A percentile compares a stretch with the other conserved stretches of the same genome.
These are phyloP conservation scores for Teleogryllus occipitalis DNA, from an alignment of 1,140 invertebrate species.

Conservation along the genomic window DNA sequence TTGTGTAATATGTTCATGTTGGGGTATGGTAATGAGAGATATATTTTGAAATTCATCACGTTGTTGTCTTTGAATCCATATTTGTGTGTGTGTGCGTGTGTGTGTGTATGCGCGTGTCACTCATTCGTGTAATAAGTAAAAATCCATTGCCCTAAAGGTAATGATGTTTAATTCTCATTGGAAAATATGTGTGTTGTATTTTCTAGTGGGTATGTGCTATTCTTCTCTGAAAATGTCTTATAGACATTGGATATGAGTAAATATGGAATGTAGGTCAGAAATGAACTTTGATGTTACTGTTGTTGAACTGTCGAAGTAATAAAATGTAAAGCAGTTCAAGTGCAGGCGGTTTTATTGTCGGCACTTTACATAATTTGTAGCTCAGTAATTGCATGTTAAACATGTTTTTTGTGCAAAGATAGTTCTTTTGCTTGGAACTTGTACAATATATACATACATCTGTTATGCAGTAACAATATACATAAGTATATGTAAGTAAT, in stretches of 20 bases:
- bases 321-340: slow-evolving; percentile 14
- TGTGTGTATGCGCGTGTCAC: neutral
- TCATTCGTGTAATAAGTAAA: neutral
- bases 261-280: no score
- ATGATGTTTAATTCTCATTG: neutral
- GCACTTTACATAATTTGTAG: slow-evolving; percentile 20
- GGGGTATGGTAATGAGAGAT: neutral
- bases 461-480: slow-evolving; percentile 25
- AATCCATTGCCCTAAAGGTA: neutral
- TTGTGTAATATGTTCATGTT: neutral
- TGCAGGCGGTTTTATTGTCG: slow-evolving; percentile 16
- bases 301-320: neutral
- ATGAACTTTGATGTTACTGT: neutral
- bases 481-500: slow-evolving; percentile 22
- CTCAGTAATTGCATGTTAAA: slow-evolving; percentile 30
- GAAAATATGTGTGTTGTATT: slow-evolving; percentile 1
- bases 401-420: slow-evolving; percentile 29
- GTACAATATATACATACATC: slow-evolving; percentile 21
- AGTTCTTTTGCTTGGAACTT: slow-evolving; percentile 31
- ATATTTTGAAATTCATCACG: neutral
- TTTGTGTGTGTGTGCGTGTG: neutral
- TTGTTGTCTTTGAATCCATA: neutral
- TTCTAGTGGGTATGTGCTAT: neutral
- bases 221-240: no score
- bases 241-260: no score